Evolutionary conservation across 2,113 vertebrate genomes (phyloP).

Genomic region (Phainopepla nitens): DNA sequence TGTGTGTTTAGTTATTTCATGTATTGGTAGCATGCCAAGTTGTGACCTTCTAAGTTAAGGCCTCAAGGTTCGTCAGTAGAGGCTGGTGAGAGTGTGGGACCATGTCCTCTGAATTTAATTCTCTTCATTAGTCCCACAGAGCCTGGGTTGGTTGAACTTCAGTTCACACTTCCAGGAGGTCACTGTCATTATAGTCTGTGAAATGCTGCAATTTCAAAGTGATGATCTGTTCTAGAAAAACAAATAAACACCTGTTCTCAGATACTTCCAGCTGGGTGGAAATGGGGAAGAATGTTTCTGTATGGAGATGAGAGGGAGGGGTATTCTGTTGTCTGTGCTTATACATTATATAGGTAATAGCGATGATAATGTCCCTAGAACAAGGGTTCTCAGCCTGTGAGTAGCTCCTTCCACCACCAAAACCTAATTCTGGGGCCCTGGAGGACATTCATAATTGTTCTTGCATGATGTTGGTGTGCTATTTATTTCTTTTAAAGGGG

Average conservation of each 20-base stretch:
- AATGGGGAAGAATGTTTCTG: background rate
- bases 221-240: conserved; percentile 2
- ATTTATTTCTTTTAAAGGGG: background rate
- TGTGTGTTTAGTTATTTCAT: background rate
- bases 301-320: background rate
- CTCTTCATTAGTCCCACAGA: background rate
- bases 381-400: conserved; percentile 57
- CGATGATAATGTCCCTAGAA: background rate
- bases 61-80: background rate
- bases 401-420: background rate
- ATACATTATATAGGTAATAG: background rate
- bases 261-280: background rate
- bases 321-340: background rate
- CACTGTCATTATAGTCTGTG: background rate
- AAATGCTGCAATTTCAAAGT: background rate
- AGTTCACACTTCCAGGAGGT: background rate
- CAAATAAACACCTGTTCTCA: conserved; percentile 8
- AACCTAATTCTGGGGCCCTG: background rate
- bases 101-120: background rate
- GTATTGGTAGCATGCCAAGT: background rate
- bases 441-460: background rate
- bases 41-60: background rate
- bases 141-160: conserved; percentile 3
- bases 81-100: background rate
- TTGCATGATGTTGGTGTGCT: background rate